Conservation (phyloP, 2,888 invertebrate species). For the Junonia oenone region DNA sequence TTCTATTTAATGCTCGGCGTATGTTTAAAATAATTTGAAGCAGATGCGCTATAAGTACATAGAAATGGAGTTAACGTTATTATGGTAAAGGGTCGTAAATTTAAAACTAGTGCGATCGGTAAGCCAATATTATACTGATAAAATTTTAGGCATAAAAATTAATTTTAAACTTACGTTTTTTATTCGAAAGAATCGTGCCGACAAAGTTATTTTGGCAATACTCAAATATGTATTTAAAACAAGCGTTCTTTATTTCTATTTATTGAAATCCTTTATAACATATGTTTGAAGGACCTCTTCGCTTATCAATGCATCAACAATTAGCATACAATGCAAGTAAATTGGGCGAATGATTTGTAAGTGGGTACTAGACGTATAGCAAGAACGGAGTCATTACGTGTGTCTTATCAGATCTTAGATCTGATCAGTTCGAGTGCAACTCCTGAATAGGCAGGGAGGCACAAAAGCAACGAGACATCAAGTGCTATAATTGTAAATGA, state of each 20-base stretch:
- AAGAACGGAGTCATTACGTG: constrained; percentile 55
- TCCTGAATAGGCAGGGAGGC: constrained; percentile 12
- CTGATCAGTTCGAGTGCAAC: constrained; percentile 24
- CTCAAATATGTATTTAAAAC: neutral
- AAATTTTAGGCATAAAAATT: neutral
- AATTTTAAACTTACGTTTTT: neutral
- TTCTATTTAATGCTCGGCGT: constrained; percentile 50
- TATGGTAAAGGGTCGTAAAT: neutral
- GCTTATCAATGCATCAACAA: constrained; percentile 54
- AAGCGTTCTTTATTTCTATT: constrained; percentile 3
- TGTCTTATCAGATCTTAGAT: constrained; percentile 53
- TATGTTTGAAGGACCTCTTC: constrained; percentile 48
- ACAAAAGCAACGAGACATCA: constrained; percentile 11
- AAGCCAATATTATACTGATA: neutral
- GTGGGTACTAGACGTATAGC: constrained; percentile 49
- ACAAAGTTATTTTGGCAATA: neutral
- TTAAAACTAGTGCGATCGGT: neutral
- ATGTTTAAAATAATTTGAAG: constrained; percentile 41
- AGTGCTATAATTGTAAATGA: constrained; percentile 10
- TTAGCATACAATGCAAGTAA: constrained; percentile 52
- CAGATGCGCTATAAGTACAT: constrained; percentile 36
- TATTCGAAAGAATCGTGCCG: neutral
- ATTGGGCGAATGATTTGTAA: constrained; percentile 64
- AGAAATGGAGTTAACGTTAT: constrained; percentile 18
- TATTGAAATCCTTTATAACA: constrained; percentile 1